Conservation (phyloP, 2,113 vertebrate species). For the Sylvia atricapilla region DNA sequence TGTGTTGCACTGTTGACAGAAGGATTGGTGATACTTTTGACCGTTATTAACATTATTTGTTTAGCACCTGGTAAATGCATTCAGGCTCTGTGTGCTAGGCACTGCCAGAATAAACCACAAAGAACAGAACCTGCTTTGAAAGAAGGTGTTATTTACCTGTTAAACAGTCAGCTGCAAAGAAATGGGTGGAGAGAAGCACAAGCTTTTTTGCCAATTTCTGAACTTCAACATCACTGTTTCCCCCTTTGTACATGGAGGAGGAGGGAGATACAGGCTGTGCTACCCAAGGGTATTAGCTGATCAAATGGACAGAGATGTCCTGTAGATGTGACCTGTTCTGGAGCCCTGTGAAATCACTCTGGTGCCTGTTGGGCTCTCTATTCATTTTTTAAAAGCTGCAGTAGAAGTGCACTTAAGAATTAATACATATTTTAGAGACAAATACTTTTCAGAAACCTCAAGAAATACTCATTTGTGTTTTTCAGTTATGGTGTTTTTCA, state of each 20-base stretch:
- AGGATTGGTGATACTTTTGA: not conserved
- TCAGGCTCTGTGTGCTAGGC: not conserved
- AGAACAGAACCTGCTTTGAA: not conserved
- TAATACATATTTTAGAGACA: not conserved
- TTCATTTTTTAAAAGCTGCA: not conserved
- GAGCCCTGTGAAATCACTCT: not conserved
- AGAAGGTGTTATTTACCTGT: not conserved
- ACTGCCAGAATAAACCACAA: not conserved
- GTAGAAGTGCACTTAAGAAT: not conserved
- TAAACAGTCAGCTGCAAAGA: not conserved
- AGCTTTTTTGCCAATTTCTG: not conserved
- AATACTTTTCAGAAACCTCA: not conserved
- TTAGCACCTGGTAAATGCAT: not conserved
- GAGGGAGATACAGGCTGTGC: accelerated
- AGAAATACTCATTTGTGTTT: not conserved
- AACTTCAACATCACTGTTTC: not conserved
- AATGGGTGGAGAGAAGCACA: not conserved
- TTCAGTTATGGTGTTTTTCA: not conserved
- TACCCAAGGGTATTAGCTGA: not conserved
- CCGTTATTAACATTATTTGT: not conserved
- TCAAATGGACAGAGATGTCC: not conserved
- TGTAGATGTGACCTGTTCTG: not conserved
- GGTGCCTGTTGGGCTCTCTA: not conserved
- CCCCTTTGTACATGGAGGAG: not conserved
- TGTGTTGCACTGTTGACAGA: not conserved